These are phyloP conservation scores for Aurelia aurita DNA, from an alignment of 30 jellyfish, hydroid and myxozoan species.

Conservation along the genomic window DNA sequence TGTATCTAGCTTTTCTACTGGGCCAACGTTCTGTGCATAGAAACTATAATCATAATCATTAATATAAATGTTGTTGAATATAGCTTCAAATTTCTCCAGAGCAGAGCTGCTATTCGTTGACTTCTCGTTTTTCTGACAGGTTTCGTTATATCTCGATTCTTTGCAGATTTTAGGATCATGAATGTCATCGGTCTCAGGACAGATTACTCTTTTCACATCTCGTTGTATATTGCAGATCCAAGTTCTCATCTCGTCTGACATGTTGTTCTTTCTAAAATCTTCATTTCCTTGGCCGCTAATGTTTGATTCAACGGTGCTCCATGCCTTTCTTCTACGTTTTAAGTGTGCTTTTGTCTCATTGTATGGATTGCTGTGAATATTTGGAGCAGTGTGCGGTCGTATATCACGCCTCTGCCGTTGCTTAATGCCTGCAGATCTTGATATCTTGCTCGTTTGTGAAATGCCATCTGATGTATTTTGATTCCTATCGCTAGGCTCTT, in stretches of 20 bases:
- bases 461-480: too few species aligned
- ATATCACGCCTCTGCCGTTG: too few species aligned
- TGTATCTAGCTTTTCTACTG: constrained; percentile 2
- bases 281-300: neutral
- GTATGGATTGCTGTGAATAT: too few species aligned
- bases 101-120: neutral
- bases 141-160: neutral
- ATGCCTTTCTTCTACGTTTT: neutral
- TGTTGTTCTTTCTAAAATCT: neutral
- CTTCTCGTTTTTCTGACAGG: neutral
- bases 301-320: neutral
- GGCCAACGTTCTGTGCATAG: neutral
- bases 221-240: constrained; percentile 42
- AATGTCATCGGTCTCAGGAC: neutral
- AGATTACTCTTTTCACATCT: constrained; percentile 9
- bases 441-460: too few species aligned
- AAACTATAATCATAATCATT: too few species aligned
- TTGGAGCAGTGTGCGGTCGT: too few species aligned
- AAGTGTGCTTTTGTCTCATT: neutral
- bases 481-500: too few species aligned
- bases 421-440: too few species aligned
- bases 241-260: constrained; percentile 15
- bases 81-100: constrained; percentile 38
- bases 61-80: neutral
- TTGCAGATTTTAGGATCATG: neutral